A percentile compares a stretch with the other conserved stretches of the same genome.
These are phyloP conservation scores for Smithornis capensis DNA, from an alignment of 2,113 vertebrate species.

Conservation along the genomic window DNA sequence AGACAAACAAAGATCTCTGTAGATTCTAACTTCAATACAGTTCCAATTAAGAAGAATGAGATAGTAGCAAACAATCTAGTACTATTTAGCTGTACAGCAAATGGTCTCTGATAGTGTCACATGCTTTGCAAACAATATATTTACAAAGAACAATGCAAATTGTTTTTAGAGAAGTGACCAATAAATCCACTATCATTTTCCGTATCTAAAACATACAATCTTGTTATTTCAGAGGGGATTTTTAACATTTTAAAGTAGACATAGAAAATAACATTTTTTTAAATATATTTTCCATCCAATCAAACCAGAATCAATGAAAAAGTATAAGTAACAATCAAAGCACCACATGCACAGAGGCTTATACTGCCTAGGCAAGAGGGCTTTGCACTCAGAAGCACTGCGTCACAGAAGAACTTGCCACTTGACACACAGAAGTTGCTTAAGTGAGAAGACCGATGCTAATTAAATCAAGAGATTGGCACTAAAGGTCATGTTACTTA, in stretches of 20 bases:
- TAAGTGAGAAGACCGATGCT: not conserved
- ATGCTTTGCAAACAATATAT: not conserved
- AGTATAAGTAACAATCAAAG: not conserved
- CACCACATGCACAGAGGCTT: fast-evolving
- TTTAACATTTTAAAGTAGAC: not conserved
- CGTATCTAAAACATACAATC: not conserved
- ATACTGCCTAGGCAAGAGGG: not conserved
- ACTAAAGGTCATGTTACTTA: constrained; percentile 16
- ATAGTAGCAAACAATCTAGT: not conserved
- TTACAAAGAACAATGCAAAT: not conserved
- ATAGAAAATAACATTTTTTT: fast-evolving
- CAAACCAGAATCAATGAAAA: not conserved
- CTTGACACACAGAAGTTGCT: constrained; percentile 4
- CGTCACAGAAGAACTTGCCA: not conserved
- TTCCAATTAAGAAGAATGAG: not conserved
- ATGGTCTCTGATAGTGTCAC: not conserved
- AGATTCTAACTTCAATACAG: not conserved
- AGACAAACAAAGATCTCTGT: not conserved
- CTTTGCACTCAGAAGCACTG: not conserved
- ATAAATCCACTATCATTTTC: not conserved
- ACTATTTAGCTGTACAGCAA: not conserved
- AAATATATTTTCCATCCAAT: not conserved
- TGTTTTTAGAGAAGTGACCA: not conserved
- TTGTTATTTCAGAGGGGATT: not conserved
- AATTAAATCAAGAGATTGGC: constrained; percentile 24